Percentiles rank a stretch among this genome's conserved stretches.
Conservation (phyloP, 2,113 vertebrate genomes). For the Ia io region DNA sequence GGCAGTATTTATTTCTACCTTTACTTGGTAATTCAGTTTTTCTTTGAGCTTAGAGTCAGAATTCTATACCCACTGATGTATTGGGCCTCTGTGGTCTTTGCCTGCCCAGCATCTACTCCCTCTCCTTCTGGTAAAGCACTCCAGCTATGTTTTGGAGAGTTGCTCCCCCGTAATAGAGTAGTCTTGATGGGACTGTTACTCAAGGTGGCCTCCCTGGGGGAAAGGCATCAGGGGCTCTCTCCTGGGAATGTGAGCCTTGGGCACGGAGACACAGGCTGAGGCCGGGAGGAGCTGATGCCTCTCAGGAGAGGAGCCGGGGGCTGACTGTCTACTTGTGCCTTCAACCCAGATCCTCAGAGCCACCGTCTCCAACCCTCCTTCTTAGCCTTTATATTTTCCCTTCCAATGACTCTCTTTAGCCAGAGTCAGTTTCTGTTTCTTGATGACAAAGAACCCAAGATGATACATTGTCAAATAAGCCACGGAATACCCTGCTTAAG, state of each 20-base stretch:
- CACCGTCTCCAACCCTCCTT: too few species aligned
- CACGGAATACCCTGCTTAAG: not conserved
- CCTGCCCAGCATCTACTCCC: not conserved
- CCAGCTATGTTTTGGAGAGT: not conserved
- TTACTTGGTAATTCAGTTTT: not conserved
- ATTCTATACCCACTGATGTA: not conserved
- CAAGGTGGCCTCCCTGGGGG: not conserved
- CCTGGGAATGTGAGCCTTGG: not conserved
- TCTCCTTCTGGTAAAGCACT: not conserved
- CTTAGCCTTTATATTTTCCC: not conserved
- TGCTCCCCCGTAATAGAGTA: rapidly evolving
- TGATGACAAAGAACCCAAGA: not conserved
- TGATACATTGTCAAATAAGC: not conserved
- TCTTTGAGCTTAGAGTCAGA: not conserved
- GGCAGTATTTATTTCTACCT: not conserved
- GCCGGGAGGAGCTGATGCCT: too few species aligned
- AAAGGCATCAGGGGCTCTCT: not conserved
- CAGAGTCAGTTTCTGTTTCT: not conserved
- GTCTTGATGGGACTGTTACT: not conserved
- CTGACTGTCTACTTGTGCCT: not conserved
- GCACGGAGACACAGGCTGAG: rapidly evolving
- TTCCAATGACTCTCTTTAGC: not conserved
- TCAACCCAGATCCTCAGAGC: not conserved
- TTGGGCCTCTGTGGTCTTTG: not conserved
- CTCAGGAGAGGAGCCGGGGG: not conserved